These are phyloP conservation scores for Ecliptopera silaceata DNA, from an alignment of 2,888 invertebrate genomes.

Conservation along the genomic window DNA sequence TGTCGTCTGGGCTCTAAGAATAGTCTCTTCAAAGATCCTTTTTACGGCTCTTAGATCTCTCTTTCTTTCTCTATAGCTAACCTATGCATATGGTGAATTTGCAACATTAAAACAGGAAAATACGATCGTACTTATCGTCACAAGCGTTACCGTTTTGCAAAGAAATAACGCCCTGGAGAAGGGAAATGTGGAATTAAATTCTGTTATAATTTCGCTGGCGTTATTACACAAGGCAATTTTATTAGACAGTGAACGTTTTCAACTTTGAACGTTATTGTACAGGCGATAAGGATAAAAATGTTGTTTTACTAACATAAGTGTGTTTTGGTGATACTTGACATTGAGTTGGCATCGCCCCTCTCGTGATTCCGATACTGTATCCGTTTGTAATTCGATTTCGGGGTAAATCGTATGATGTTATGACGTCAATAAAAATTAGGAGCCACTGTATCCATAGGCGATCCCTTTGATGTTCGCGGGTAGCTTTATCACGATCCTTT, in stretches of 20 bases:
- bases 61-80: not conserved
- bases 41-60: constrained; percentile 3
- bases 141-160: constrained; percentile 21
- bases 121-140: constrained; percentile 15
- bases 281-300: constrained; percentile 14
- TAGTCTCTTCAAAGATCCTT: constrained; percentile 2
- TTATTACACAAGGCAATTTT: constrained; percentile 30
- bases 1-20: constrained; percentile 1
- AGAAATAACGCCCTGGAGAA: constrained; percentile 28
- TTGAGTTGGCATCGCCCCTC: constrained; percentile 33
- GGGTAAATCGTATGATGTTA: constrained; percentile 24
- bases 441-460: not conserved
- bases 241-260: constrained; percentile 16
- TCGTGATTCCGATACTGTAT: constrained; percentile 41
- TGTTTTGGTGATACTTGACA: constrained; percentile 29
- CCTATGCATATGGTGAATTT: not conserved
- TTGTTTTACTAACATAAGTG: constrained; percentile 12
- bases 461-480: constrained; percentile 7
- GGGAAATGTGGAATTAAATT: constrained; percentile 36
- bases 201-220: constrained; percentile 33
- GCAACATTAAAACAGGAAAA: constrained; percentile 7
- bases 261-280: constrained; percentile 16
- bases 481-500: not conserved
- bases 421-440: constrained; percentile 20
- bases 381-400: constrained; percentile 23